These are phyloP conservation scores for Cryptoblepharus egeriae DNA, from an alignment of 2,797 vertebrate genomes.

Conservation along the genomic window DNA sequence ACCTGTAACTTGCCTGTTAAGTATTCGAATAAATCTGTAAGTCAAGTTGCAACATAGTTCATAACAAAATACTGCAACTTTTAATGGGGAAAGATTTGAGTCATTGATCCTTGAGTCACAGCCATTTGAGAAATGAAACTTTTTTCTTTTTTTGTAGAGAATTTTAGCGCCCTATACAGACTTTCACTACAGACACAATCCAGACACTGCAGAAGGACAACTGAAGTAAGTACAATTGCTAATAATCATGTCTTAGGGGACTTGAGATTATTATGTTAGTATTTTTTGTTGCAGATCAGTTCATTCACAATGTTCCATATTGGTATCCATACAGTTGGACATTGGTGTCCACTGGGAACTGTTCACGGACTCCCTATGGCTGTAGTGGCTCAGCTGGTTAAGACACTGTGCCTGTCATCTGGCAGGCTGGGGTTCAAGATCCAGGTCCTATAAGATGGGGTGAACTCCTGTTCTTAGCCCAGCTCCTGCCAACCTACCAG, in stretches of 20 bases:
- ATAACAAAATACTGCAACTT: not conserved
- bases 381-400: too few relatives aligned
- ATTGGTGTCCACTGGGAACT: too few relatives aligned
- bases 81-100: not conserved
- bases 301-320: not conserved
- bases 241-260: not conserved
- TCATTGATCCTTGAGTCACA: too few relatives aligned
- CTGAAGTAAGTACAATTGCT: slow-evolving; percentile 89
- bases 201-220: slow-evolving; percentile 95
- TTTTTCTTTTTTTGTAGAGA: slow-evolving; percentile 82
- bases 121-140: too few relatives aligned
- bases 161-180: slow-evolving; percentile 99
- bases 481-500: too few relatives aligned
- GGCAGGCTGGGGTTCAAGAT: too few relatives aligned
- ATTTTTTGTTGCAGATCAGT: not conserved
- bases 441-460: too few relatives aligned
- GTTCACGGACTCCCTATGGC: too few relatives aligned
- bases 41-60: not conserved
- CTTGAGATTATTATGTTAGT: not conserved
- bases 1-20: not conserved
- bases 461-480: too few relatives aligned
- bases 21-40: not conserved
- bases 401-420: too few relatives aligned
- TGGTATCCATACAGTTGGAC: not conserved
- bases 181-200: slow-evolving; percentile 99